These are phyloP conservation scores for Zaprionus davidi DNA, from an alignment of 1,140 invertebrate species.

Conservation along the genomic window DNA sequence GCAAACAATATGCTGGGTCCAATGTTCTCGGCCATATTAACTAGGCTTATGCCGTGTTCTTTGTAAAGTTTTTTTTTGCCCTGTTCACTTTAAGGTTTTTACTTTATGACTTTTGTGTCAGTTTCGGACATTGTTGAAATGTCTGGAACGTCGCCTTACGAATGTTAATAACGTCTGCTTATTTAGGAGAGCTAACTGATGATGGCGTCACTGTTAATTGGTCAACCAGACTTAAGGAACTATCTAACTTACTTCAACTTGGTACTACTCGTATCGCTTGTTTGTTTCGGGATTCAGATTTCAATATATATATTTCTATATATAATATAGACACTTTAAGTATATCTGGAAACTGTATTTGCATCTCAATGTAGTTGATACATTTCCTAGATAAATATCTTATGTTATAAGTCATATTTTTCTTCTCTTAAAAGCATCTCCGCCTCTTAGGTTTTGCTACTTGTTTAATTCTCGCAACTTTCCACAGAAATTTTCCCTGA, in stretches of 20 bases:
- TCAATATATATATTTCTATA: no score
- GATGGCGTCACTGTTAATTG: not conserved
- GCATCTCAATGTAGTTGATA: no score
- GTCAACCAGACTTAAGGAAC: not conserved
- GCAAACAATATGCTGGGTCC: constrained; percentile 5
- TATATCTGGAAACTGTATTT: no score
- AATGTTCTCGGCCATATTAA: constrained; percentile 12
- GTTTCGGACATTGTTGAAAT: constrained; percentile 17
- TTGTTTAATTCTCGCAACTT: not conserved
- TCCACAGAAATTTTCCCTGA: not conserved
- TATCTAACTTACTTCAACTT: not conserved
- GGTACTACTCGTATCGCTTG: no score
- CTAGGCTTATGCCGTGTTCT: constrained; percentile 12
- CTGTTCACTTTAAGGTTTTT: not conserved
- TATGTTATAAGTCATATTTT: no score
- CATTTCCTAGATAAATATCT: no score
- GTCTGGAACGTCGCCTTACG: not conserved
- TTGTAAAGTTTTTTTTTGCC: not conserved
- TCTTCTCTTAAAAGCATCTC: not conserved
- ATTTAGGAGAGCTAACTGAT: not conserved
- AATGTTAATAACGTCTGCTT: constrained; percentile 2
- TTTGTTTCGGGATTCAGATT: no score
- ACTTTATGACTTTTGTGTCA: constrained; percentile 13
- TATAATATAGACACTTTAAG: no score
- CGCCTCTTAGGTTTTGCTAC: not conserved